Evolutionary conservation across 2,888 invertebrate species (phyloP).

Genomic region (Drosophila gaucha): DNA sequence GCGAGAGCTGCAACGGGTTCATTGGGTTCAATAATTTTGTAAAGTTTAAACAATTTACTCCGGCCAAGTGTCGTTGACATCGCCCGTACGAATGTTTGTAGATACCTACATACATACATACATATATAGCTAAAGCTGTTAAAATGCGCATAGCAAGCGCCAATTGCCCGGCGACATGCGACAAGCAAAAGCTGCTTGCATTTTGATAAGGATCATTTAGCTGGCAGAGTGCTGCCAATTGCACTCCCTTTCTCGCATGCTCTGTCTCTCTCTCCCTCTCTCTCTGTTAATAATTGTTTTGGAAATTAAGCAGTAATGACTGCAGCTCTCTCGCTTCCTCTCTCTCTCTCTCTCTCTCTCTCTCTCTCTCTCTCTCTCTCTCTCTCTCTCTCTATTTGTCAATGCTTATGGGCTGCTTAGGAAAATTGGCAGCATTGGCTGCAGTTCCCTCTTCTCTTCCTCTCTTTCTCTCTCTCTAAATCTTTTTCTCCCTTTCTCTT

Average conservation of each 20-base stretch:
- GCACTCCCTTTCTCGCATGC: background rate
- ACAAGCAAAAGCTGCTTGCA: slow-evolving; percentile 31
- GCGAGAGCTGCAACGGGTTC: slow-evolving; percentile 25
- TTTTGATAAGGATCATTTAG: background rate
- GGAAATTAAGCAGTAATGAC: slow-evolving; percentile 36
- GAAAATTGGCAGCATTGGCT: too few species aligned
- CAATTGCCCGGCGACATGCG: slow-evolving; percentile 7
- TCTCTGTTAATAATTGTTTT: slow-evolving; percentile 44
- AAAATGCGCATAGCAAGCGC: slow-evolving; percentile 19
- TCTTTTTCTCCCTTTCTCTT: too few species aligned
- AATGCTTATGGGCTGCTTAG: too few species aligned
- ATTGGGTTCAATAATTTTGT: slow-evolving; percentile 41
- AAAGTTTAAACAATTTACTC: slow-evolving; percentile 30
- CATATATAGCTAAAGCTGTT: background rate
- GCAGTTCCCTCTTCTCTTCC: too few species aligned
- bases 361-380: too few species aligned
- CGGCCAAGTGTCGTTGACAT: slow-evolving; percentile 44
- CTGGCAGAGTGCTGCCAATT: background rate
- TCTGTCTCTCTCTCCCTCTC: background rate
- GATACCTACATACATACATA: too few species aligned
- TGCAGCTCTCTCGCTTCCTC: too few species aligned
- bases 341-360: too few species aligned
- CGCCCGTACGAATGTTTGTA: too few species aligned
- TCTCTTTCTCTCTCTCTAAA: too few species aligned
- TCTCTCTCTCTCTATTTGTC: background rate